A percentile compares a stretch with the other conserved stretches of the same genome.
phyloP scores from a whole-genome alignment of 2,888 invertebrate genomes.

The Patella pellucida region DNA sequence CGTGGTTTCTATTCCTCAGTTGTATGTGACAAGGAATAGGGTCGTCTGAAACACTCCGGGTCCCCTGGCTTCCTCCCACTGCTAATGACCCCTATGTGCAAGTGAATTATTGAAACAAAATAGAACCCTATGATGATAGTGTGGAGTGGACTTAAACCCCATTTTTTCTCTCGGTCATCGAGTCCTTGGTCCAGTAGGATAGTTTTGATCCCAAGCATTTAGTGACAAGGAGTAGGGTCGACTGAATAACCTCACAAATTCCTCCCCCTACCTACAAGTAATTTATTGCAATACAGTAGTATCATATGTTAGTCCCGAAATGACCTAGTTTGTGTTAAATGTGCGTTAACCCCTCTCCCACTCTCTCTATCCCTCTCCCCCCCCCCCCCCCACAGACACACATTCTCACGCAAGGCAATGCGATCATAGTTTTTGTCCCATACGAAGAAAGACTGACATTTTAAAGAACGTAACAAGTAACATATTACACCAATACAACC shows the following conservation, averaged over 20 bases:
- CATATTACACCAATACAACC: no score
- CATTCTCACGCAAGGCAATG: not conserved
- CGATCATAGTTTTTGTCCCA: no score
- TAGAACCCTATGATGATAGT: no score
- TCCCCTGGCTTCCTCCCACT: no score
- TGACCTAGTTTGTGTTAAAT: not conserved
- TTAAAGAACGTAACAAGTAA: no score
- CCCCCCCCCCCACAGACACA: not conserved
- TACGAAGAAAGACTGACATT: no score
- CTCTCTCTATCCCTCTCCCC: conserved; percentile 9
- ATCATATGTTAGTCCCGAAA: no score
- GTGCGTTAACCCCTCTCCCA: not conserved
- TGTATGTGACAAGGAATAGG: no score
- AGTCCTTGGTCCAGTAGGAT: not conserved
- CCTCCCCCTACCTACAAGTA: not conserved
- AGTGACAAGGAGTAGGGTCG: not conserved
- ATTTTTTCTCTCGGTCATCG: conserved; percentile 3
- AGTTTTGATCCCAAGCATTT: not conserved
- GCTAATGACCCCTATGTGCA: no score
- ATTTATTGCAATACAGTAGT: not conserved
- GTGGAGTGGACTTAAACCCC: not conserved
- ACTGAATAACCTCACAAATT: not conserved
- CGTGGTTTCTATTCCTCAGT: no score
- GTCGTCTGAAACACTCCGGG: no score
- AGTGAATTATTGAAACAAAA: no score